Percentiles rank a stretch among this genome's conserved stretches.
These are phyloP conservation scores for Congeria kusceri DNA, from an alignment of 2,888 invertebrate species.

Conservation along the genomic window DNA sequence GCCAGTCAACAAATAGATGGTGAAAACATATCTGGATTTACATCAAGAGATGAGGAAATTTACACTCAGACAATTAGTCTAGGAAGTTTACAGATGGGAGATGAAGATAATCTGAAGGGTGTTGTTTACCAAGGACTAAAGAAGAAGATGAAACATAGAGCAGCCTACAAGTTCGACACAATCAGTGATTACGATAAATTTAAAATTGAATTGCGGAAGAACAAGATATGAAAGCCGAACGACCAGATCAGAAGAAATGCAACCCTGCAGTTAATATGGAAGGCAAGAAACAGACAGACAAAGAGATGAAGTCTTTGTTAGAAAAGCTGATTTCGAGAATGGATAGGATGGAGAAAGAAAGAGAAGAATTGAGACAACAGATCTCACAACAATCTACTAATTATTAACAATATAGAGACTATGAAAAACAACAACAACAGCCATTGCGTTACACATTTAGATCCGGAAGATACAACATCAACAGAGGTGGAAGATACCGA, in stretches of 20 bases:
- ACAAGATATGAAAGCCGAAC: not conserved
- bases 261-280: not conserved
- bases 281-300: not conserved
- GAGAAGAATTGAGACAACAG: not conserved
- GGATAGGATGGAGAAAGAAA: not conserved
- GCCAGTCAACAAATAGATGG: not conserved
- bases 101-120: not conserved
- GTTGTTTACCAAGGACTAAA: not conserved
- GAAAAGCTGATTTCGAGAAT: not conserved
- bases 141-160: not conserved
- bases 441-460: not conserved
- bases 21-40: not conserved
- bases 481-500: not conserved
- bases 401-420: too few relatives aligned
- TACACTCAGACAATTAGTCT: not conserved
- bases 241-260: not conserved
- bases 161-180: not conserved
- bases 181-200: conserved; percentile 7
- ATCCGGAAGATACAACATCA: not conserved
- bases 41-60: not conserved
- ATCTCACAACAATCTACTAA: too few relatives aligned
- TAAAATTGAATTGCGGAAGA: conserved; percentile 13
- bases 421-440: too few relatives aligned
- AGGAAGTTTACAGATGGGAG: not conserved
- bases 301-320: not conserved